phyloP scores from a whole-genome alignment of 1,140 invertebrate species.

The Calliopsis andreniformis region DNA sequence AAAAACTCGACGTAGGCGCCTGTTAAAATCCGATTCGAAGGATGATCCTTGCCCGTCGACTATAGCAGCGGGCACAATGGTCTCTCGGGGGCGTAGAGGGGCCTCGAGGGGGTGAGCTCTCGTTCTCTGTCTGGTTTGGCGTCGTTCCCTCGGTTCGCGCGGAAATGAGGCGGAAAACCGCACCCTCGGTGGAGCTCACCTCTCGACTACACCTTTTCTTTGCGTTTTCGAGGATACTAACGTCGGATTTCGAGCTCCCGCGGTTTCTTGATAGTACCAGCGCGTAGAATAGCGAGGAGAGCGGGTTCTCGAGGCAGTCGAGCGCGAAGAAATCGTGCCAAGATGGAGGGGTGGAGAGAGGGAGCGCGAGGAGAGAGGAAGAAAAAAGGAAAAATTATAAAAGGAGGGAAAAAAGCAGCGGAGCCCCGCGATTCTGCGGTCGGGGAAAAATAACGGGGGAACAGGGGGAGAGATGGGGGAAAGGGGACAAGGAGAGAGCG shows the following conservation, averaged over 20 bases:
- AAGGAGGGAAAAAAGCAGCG: neutral
- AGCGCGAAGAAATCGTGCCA: conserved; percentile 54
- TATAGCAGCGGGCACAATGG: conserved; percentile 67
- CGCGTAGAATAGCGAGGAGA: conserved; percentile 24
- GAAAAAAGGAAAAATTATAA: neutral
- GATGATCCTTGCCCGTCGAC: conserved; percentile 67
- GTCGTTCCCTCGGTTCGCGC: conserved; percentile 72
- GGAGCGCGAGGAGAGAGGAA: neutral
- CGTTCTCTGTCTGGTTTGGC: conserved; percentile 35
- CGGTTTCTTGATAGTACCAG: conserved; percentile 58
- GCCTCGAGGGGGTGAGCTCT: conserved; percentile 28
- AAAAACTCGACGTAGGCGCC: conserved; percentile 41
- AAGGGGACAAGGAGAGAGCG: too few relatives aligned
- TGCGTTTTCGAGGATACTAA: conserved; percentile 46
- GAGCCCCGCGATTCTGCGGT: conserved; percentile 4
- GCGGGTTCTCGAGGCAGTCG: conserved; percentile 47
- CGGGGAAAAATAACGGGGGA: conserved; percentile 1
- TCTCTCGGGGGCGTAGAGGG: conserved; percentile 36
- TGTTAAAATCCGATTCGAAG: conserved; percentile 75
- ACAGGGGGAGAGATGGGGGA: neutral
- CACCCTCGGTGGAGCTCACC: conserved; percentile 54
- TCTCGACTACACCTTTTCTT: conserved; percentile 60
- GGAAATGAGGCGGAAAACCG: conserved; percentile 80
- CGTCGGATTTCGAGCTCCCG: conserved; percentile 54
- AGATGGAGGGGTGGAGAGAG: too few relatives aligned